These are phyloP conservation scores for Brachyhypopomus occidentalis DNA, from an alignment of 2,113 vertebrate genomes.

Conservation along the genomic window DNA sequence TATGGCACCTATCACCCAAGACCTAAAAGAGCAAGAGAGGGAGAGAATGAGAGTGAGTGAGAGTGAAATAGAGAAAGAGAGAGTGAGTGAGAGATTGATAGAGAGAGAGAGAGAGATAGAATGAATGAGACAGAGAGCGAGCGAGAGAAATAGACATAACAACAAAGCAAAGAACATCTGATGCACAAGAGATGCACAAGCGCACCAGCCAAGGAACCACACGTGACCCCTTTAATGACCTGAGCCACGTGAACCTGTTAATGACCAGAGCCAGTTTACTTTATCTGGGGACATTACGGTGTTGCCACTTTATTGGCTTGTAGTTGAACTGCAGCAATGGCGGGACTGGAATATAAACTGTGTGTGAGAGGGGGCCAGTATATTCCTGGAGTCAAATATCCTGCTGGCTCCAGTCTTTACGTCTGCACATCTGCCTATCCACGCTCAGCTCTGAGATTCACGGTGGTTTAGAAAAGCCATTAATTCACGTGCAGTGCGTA, in stretches of 20 bases:
- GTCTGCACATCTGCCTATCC: constrained; percentile 36
- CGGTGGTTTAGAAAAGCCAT: constrained; percentile 53
- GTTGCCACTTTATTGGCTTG: constrained; percentile 35
- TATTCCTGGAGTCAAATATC: constrained; percentile 52
- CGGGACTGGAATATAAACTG: constrained; percentile 41
- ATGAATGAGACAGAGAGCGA: not conserved
- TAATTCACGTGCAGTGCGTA: constrained; percentile 40
- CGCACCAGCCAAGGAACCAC: not conserved
- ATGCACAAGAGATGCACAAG: not conserved
- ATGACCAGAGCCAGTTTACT: constrained; percentile 17
- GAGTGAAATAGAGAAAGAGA: not conserved
- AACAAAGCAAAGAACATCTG: not conserved
- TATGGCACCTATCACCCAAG: constrained; percentile 99
- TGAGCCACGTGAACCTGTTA: constrained; percentile 19
- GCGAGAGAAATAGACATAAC: not conserved
- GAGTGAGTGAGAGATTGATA: not conserved
- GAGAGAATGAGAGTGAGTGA: not conserved
- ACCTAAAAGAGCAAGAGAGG: constrained; percentile 72
- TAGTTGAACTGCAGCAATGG: constrained; percentile 30
- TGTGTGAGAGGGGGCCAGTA: constrained; percentile 30
- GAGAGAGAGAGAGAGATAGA: not conserved
- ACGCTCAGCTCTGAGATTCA: constrained; percentile 46
- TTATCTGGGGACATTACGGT: constrained; percentile 38
- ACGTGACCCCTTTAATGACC: constrained; percentile 35
- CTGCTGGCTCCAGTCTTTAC: constrained; percentile 44